These are phyloP conservation scores for Achlya flavicornis DNA, from an alignment of 2,888 invertebrate species.

Conservation along the genomic window DNA sequence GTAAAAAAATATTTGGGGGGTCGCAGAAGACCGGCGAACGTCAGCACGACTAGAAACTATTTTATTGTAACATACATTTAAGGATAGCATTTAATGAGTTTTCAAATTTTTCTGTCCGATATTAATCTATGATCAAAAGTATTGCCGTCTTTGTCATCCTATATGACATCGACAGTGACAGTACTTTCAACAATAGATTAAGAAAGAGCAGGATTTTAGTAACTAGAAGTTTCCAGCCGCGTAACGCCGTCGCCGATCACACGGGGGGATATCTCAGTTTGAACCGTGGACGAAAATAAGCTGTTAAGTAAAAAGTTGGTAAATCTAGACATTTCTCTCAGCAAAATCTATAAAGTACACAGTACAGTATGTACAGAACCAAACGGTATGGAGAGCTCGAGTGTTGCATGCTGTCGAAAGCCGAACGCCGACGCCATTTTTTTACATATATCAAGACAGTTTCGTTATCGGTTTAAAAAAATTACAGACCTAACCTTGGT, in stretches of 20 bases:
- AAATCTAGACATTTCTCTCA: slow-evolving; percentile 38
- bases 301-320: slow-evolving; percentile 16
- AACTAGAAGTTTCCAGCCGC: not conserved
- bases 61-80: not conserved
- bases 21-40: slow-evolving; percentile 55
- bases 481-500: not conserved
- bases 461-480: not conserved
- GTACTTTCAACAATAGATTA: too few relatives aligned
- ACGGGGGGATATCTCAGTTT: not conserved
- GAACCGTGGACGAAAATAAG: not conserved
- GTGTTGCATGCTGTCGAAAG: slow-evolving; percentile 56
- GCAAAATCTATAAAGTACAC: slow-evolving; percentile 46
- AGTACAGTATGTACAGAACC: slow-evolving; percentile 60
- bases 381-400: slow-evolving; percentile 53
- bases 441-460: too few relatives aligned
- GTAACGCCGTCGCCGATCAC: not conserved
- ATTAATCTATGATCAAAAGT: too few relatives aligned
- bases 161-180: too few relatives aligned
- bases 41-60: not conserved
- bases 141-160: too few relatives aligned
- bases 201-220: not conserved
- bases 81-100: too few relatives aligned
- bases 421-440: slow-evolving; percentile 42
- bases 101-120: too few relatives aligned
- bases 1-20: slow-evolving; percentile 64